Percentiles rank a stretch among this genome's conserved stretches.
phyloP scores from a whole-genome alignment of 2,888 invertebrate species.

The Xylota segnis region DNA sequence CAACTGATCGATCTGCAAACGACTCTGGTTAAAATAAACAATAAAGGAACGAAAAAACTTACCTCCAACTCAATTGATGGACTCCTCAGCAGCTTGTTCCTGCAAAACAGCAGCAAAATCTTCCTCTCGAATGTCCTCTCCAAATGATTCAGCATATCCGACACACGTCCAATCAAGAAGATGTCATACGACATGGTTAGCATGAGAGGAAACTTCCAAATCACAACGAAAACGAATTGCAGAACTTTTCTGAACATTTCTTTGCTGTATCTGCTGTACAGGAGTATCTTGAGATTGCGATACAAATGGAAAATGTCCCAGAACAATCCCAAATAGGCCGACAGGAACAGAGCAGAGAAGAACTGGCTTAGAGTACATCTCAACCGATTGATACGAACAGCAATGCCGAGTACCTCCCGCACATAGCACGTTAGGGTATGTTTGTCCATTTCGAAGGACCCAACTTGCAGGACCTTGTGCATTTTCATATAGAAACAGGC shows the following conservation, averaged over 20 bases:
- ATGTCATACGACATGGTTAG: neutral
- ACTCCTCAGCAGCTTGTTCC: neutral
- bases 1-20: constrained; percentile 11
- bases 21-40: neutral
- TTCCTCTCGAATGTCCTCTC: neutral
- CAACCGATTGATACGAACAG: neutral
- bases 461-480: neutral
- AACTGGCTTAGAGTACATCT: neutral
- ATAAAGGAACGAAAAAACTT: neutral
- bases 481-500: neutral
- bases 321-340: neutral
- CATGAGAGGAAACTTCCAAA: neutral
- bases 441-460: neutral
- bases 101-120: neutral
- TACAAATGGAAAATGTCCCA: neutral
- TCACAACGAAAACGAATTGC: neutral
- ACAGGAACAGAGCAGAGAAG: neutral
- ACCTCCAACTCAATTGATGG: constrained; percentile 3
- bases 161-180: constrained; percentile 6
- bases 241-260: neutral
- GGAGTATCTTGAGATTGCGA: neutral
- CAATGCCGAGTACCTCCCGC: neutral
- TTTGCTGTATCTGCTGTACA: neutral
- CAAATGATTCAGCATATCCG: neutral
- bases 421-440: neutral